These are phyloP conservation scores for Uloborus plumipes DNA, from an alignment of 2,888 invertebrate genomes.

Conservation along the genomic window DNA sequence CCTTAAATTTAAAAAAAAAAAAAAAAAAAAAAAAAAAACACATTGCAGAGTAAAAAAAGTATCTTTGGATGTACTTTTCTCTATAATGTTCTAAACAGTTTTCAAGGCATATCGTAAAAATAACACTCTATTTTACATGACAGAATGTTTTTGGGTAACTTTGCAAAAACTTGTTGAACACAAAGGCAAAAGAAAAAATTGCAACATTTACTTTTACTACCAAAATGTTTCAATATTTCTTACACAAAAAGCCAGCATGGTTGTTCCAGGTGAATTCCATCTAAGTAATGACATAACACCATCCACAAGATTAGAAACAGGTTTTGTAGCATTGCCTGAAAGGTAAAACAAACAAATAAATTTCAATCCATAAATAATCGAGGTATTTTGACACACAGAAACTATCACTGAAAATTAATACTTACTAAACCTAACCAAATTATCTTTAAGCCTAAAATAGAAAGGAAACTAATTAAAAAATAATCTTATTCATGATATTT, in stretches of 20 bases:
- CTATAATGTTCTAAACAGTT: no score
- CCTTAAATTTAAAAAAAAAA: no score
- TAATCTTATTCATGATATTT: no score
- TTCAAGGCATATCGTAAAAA: no score
- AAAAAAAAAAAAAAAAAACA: not conserved
- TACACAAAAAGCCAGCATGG: constrained; percentile 70
- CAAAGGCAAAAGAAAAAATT: no score
- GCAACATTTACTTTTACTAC: no score
- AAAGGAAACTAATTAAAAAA: no score
- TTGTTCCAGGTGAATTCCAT: constrained; percentile 70
- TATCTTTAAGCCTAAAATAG: constrained; percentile 70
- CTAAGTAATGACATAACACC: constrained; percentile 69
- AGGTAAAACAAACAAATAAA: constrained; percentile 9
- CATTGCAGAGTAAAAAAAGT: no score
- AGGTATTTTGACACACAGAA: not conserved
- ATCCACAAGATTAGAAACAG: constrained; percentile 68
- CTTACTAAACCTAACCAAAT: constrained; percentile 71
- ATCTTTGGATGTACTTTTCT: no score
- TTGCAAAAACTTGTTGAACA: no score
- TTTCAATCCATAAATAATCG: constrained; percentile 15
- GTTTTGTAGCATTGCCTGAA: constrained; percentile 69
- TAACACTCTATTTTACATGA: no score
- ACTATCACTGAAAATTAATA: constrained; percentile 34
- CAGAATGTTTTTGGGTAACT: no score
- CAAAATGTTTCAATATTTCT: constrained; percentile 58